These are phyloP conservation scores for Lutjanus erythropterus DNA, from an alignment of 2,113 vertebrate species.

Conservation along the genomic window DNA sequence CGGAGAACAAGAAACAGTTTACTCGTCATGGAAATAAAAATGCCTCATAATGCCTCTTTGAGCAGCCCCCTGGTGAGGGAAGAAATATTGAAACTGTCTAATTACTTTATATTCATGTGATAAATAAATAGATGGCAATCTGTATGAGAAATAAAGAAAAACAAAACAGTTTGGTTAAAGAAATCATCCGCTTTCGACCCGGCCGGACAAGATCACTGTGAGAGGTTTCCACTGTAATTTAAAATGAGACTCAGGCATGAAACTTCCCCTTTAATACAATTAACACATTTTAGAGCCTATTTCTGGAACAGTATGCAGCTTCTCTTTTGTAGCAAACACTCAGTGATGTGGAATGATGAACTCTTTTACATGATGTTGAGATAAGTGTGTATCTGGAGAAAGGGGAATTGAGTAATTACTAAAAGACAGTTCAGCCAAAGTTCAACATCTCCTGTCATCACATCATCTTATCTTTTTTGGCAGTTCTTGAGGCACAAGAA, in stretches of 20 bases:
- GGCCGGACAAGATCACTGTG: no score
- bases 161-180: no score
- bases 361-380: not conserved
- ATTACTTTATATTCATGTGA: no score
- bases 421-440: not conserved
- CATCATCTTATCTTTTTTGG: not conserved
- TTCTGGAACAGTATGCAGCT: not conserved
- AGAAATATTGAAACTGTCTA: no score
- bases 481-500: constrained; percentile 62
- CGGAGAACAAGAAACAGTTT: no score
- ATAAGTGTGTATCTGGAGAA: not conserved
- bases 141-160: no score
- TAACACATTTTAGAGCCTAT: not conserved
- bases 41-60: no score
- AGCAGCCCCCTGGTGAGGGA: no score
- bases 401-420: not conserved
- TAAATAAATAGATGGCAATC: no score
- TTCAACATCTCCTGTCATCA: not conserved
- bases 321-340: not conserved
- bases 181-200: no score
- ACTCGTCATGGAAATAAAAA: no score
- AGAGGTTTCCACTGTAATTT: no score
- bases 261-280: not conserved
- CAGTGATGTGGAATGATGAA: not conserved
- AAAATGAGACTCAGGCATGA: not conserved